These are phyloP conservation scores for Drosophila orosa DNA, from an alignment of 1,140 invertebrate species.

Conservation along the genomic window DNA sequence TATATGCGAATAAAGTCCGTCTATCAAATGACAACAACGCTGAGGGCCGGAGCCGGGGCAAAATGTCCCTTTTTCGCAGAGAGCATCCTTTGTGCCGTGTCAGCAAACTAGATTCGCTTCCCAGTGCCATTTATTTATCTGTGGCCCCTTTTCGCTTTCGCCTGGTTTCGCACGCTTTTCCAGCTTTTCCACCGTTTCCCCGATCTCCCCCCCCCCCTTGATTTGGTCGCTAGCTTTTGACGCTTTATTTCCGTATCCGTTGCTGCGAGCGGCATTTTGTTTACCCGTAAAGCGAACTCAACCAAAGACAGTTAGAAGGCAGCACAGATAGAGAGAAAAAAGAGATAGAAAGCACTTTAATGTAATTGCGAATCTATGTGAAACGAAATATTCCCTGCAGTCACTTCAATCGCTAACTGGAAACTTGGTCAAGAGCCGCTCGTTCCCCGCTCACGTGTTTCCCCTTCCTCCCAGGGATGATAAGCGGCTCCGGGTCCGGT, in stretches of 20 bases:
- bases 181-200: not conserved
- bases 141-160: conserved; percentile 26
- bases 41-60: not conserved
- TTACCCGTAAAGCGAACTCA: conserved; percentile 32
- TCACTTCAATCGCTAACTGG: conserved; percentile 32
- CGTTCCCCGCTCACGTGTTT: not conserved
- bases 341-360: conserved; percentile 50
- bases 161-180: conserved; percentile 3
- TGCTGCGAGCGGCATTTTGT: conserved; percentile 42
- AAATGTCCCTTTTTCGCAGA: conserved; percentile 23
- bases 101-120: conserved; percentile 39
- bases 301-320: conserved; percentile 2
- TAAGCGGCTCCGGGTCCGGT: conserved; percentile 33
- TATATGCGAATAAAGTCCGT: conserved; percentile 56
- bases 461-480: conserved; percentile 28
- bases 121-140: conserved; percentile 31
- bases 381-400: conserved; percentile 38
- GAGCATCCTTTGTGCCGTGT: conserved; percentile 45
- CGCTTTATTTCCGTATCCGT: conserved; percentile 58
- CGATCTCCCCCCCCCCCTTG: not conserved
- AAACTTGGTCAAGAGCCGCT: conserved; percentile 68
- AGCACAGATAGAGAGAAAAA: conserved; percentile 3
- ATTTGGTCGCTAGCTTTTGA: conserved; percentile 27
- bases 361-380: conserved; percentile 64
- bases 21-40: conserved; percentile 39